Conservation (phyloP, 2,797 vertebrate genomes). For the Molossus molossus region DNA sequence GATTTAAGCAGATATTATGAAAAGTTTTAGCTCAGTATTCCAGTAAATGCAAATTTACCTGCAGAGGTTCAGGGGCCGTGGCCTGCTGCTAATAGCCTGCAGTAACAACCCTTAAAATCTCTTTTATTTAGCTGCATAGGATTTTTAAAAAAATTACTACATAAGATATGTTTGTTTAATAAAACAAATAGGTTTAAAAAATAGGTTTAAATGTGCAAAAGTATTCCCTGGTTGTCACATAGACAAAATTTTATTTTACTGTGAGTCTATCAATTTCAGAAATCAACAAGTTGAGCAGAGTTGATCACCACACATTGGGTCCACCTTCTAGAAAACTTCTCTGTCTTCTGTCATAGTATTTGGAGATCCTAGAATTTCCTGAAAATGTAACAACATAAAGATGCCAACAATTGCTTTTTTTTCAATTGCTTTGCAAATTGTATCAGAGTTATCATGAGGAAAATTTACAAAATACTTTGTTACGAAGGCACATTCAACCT, state of each 20-base stretch:
- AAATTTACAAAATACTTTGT: not conserved
- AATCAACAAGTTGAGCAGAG: not conserved
- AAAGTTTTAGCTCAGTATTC: not conserved
- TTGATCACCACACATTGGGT: not conserved
- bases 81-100: not conserved
- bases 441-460: not conserved
- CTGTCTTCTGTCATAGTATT: not conserved
- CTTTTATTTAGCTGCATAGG: not conserved
- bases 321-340: not conserved
- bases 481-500: not conserved
- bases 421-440: not conserved
- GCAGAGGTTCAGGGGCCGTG: not conserved
- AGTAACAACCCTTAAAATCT: not conserved
- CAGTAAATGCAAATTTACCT: not conserved
- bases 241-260: not conserved
- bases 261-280: not conserved
- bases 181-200: not conserved
- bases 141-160: not conserved
- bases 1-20: not conserved
- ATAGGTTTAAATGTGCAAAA: not conserved
- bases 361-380: slow-evolving; percentile 33
- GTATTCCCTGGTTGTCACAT: not conserved
- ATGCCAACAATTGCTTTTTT: not conserved
- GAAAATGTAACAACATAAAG: slow-evolving; percentile 16
- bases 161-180: not conserved